Evolutionary conservation across 1,140 invertebrate species (phyloP).

Genomic region (Spodoptera frugiperda): DNA sequence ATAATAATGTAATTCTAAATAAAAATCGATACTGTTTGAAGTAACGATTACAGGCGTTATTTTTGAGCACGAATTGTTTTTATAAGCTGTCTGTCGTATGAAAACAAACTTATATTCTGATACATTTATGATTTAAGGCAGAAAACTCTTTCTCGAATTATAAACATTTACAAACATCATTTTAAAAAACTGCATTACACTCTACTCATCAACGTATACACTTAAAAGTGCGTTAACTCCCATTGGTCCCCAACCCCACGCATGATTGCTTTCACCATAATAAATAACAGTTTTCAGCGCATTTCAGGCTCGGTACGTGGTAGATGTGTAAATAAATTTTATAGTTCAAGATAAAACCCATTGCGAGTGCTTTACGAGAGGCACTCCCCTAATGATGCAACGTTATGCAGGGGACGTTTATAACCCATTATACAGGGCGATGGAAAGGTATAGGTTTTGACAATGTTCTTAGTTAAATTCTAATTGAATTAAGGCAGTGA

Average conservation of each 20-base stretch:
- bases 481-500: background rate
- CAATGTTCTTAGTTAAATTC: background rate
- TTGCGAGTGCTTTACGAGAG: constrained; percentile 77
- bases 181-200: no score
- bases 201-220: no score
- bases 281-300: constrained; percentile 50
- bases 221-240: background rate
- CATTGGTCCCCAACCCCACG: no score
- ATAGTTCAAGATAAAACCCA: constrained; percentile 82
- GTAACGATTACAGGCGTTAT: no score
- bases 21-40: no score
- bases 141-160: no score
- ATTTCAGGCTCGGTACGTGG: constrained; percentile 73
- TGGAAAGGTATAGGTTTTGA: background rate
- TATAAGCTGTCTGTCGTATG: no score
- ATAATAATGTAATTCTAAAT: no score
- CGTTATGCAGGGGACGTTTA: constrained; percentile 63
- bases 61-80: no score
- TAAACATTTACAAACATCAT: no score
- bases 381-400: constrained; percentile 79
- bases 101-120: no score
- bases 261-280: background rate
- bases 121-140: no score
- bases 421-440: background rate
- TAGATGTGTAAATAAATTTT: constrained; percentile 83